A percentile compares a stretch with the other conserved stretches of the same genome.
These are phyloP conservation scores for Oenanthe melanoleuca DNA, from an alignment of 2,113 vertebrate genomes.

Conservation along the genomic window DNA sequence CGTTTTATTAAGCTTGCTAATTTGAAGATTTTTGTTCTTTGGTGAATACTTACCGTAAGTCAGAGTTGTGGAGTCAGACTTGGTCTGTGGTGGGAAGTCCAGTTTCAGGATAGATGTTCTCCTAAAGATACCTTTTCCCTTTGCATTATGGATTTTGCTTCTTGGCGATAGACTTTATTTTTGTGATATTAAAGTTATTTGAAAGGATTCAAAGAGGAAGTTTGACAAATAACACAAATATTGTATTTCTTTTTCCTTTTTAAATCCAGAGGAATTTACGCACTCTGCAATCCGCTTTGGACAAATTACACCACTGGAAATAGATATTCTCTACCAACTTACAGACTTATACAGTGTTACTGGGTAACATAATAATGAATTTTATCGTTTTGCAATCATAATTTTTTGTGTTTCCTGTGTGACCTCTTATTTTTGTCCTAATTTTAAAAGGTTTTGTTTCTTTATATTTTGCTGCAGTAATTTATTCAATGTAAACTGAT, in stretches of 20 bases:
- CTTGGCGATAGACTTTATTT: background rate
- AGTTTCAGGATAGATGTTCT: background rate
- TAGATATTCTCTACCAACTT: constrained; percentile 93
- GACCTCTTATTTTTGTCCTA: background rate
- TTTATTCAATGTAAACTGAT: background rate
- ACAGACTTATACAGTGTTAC: constrained; percentile 88
- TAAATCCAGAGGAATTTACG: constrained; percentile 90
- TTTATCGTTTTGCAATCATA: background rate
- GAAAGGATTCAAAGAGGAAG: background rate
- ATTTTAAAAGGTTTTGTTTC: background rate
- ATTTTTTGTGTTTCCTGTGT: background rate
- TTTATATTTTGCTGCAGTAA: background rate
- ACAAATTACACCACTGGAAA: constrained; percentile 93
- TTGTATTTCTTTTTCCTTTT: constrained; percentile 27
- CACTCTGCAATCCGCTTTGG: constrained; percentile 94
- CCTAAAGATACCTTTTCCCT: background rate
- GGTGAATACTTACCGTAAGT: background rate
- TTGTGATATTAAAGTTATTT: background rate
- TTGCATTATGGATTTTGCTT: background rate
- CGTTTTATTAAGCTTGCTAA: background rate
- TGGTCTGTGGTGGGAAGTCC: background rate
- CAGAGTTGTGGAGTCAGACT: background rate
- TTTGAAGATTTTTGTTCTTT: background rate
- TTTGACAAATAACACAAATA: background rate
- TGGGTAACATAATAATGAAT: constrained; percentile 79